Percentiles rank a stretch among this genome's conserved stretches.
Conservation (phyloP, 2,797 vertebrate species). For the Lophotriccus pileatus region DNA sequence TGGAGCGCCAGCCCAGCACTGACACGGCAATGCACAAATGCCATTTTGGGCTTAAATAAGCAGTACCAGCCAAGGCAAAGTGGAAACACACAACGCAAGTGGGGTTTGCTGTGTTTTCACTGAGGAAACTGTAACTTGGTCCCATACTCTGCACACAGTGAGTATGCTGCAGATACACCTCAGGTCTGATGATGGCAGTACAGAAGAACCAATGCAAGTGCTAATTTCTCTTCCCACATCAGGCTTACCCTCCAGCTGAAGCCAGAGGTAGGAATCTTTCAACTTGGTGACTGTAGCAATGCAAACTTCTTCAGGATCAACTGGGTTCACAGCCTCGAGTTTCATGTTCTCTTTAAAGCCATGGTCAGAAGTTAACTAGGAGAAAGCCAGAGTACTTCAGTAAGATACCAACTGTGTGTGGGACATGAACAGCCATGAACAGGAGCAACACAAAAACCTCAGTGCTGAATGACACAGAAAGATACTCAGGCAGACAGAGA, state of each 20-base stretch:
- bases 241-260: slow-evolving; percentile 89
- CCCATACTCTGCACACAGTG: neutral
- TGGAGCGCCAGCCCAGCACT: neutral
- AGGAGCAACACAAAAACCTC: neutral
- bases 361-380: slow-evolving; percentile 81
- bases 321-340: slow-evolving; percentile 93
- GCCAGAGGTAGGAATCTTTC: slow-evolving; percentile 92
- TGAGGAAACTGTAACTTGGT: neutral
- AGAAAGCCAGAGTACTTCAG: neutral
- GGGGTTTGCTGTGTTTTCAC: neutral
- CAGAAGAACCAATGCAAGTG: neutral
- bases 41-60: neutral
- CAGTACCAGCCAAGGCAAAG: neutral
- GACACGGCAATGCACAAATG: neutral
- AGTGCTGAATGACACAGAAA: neutral
- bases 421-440: neutral
- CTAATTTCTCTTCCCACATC: neutral
- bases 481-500: neutral
- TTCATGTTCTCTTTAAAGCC: slow-evolving; percentile 95
- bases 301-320: slow-evolving; percentile 91
- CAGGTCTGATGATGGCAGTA: neutral
- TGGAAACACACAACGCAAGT: neutral
- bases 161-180: neutral
- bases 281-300: slow-evolving; percentile 89
- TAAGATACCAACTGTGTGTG: neutral